Evolutionary conservation across 2,797 vertebrate species (phyloP), one percentile per base, ranked within the genome.

Genomic region (Botia kubotai): DNA sequence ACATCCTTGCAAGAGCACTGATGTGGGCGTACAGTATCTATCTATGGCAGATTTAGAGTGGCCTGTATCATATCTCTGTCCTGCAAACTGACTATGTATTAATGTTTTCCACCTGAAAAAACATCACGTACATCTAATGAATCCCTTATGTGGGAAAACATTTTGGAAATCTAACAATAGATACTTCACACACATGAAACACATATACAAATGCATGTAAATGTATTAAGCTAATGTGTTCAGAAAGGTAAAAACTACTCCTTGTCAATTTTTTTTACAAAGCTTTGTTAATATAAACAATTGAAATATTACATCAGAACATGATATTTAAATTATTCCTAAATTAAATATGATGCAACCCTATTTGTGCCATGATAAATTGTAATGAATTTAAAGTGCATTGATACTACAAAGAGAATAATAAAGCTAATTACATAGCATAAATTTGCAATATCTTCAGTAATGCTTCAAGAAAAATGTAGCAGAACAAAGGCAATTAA

Each of bases 201-300:
- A 46, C 36, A 46, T 10, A 11, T 8, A 5, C 33, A 3, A 8
- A 7, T 43, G 8, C 6, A 36, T 36, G 6, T 36, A 36, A 36
- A 1, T 36, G 33, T 36, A 33, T 88, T 87, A 85, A 87, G 83
- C 48, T 80, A 83, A 85, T 86, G 88, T 86, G 90, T 86, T 80
- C 84, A 81, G 85, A 83, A 74, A 73, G 52, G 72, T 81, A 84
- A 88, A 86, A 86, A 84, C 80, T 70, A 75, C 74, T 77, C 8
- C 57, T 82, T 48, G 80, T 69, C 82, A 82, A 72, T 71, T 85
- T 71, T 66, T 86, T 90, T 88, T 86, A 83, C 87, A 83, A 80
- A 82, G 75, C 23, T 60, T 72, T 16, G 69, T 65, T 52, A 29
- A 83, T 39, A 79, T 82, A 72, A 87, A 60, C 65, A 77, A 88